A percentile compares a stretch with the other conserved stretches of the same genome.
Evolutionary conservation across 2,797 vertebrate species (phyloP).

Genomic region (Periparus ater): DNA sequence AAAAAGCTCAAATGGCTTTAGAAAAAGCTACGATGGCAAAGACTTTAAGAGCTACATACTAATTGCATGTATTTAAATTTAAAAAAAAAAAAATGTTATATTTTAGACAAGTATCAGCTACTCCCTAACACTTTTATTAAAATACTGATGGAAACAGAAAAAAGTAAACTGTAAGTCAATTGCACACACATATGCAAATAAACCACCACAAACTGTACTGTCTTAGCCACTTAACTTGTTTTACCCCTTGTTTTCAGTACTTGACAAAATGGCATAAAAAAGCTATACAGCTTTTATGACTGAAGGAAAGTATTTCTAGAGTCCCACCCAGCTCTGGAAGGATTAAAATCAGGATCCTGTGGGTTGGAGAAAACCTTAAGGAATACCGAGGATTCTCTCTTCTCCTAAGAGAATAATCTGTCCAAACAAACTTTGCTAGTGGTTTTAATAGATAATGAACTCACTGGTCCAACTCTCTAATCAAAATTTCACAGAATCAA

Average conservation of each 20-base stretch:
- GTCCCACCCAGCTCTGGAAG: background rate
- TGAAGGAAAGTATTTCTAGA: background rate
- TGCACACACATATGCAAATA: background rate
- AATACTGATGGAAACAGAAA: conserved; percentile 2
- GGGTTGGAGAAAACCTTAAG: background rate
- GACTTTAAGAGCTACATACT: background rate
- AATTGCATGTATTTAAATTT: background rate
- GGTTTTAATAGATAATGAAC: background rate
- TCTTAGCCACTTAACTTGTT: background rate
- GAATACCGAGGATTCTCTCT: background rate
- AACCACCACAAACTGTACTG: background rate
- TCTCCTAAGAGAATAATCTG: background rate
- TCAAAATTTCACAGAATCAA: background rate
- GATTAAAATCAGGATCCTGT: background rate
- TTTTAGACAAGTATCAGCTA: background rate
- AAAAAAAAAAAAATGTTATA: background rate
- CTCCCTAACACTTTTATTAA: background rate
- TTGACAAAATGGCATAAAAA: background rate
- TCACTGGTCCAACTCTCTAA: background rate
- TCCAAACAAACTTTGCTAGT: background rate
- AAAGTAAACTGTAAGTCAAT: background rate
- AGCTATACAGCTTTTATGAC: background rate
- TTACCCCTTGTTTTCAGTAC: background rate
- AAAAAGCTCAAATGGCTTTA: background rate
- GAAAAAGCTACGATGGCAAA: background rate